Evolutionary conservation across 2,113 vertebrate genomes (phyloP).

Genomic region (Epinephelus fuscoguttatus): DNA sequence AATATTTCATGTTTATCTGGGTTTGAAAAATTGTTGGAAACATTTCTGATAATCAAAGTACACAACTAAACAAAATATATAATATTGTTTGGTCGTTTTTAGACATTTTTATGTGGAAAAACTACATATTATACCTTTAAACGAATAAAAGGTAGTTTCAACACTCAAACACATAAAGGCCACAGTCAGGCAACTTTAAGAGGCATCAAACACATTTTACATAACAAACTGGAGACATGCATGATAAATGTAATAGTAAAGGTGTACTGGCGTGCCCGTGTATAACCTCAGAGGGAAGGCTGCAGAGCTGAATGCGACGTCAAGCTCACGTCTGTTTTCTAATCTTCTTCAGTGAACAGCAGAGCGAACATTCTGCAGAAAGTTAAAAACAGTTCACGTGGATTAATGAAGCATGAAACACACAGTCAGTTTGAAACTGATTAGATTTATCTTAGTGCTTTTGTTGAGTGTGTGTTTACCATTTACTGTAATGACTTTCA

Average conservation of each 20-base stretch:
- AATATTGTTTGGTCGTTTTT: no score
- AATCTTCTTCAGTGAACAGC: conserved; percentile 7
- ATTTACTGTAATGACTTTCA: no score
- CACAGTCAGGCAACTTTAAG: not conserved
- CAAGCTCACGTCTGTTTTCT: not conserved
- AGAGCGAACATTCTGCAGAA: not conserved
- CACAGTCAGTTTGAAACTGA: not conserved
- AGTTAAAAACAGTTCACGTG: not conserved
- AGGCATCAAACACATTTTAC: not conserved
- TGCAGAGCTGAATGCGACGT: not conserved
- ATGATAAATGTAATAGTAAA: not conserved
- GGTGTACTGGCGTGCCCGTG: not conserved
- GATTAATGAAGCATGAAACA: not conserved
- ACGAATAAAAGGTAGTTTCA: not conserved
- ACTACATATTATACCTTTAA: not conserved
- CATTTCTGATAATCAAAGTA: no score
- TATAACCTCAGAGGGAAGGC: not conserved
- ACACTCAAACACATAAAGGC: not conserved
- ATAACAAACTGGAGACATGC: not conserved
- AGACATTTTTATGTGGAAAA: no score
- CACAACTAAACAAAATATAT: no score
- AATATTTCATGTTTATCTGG: no score
- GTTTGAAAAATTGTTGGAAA: no score
- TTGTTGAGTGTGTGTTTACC: not conserved
- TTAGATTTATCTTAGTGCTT: not conserved